Percentiles rank a stretch among this genome's conserved stretches.
Conservation (phyloP, 2,113 vertebrate species). For the Alectura lathami region DNA sequence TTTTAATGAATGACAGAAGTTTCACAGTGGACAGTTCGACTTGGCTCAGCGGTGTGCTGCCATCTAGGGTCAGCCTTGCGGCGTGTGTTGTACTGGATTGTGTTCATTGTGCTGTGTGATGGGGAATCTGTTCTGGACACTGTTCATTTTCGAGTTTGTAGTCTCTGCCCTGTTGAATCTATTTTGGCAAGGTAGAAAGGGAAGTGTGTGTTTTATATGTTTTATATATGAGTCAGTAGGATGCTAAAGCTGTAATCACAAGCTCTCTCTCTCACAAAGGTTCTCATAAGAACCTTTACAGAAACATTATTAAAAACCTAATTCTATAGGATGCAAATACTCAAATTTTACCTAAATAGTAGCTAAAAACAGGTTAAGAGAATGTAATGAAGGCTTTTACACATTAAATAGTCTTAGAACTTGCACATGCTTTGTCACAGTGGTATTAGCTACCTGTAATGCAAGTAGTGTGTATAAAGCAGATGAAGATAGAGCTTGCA, state of each 20-base stretch:
- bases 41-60: slow-evolving; percentile 52
- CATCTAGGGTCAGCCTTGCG: slow-evolving; percentile 56
- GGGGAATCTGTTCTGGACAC: rapidly evolving
- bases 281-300: not conserved
- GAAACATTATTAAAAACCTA: not conserved
- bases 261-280: no score
- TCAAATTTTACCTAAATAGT: not conserved
- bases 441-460: not conserved
- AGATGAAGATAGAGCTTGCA: not conserved
- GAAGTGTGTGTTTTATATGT: not conserved
- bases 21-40: not conserved
- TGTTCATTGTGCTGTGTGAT: rapidly evolving
- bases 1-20: not conserved
- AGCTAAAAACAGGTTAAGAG: not conserved
- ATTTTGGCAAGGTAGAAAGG: not conserved
- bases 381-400: not conserved
- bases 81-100: rapidly evolving
- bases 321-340: not conserved
- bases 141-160: not conserved
- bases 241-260: not conserved
- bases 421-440: not conserved
- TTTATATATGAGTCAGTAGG: not conserved
- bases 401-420: not conserved
- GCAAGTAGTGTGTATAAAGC: not conserved
- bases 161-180: not conserved